phyloP scores from a whole-genome alignment of 2,888 invertebrate genomes.

The Machimus atricapillus region DNA sequence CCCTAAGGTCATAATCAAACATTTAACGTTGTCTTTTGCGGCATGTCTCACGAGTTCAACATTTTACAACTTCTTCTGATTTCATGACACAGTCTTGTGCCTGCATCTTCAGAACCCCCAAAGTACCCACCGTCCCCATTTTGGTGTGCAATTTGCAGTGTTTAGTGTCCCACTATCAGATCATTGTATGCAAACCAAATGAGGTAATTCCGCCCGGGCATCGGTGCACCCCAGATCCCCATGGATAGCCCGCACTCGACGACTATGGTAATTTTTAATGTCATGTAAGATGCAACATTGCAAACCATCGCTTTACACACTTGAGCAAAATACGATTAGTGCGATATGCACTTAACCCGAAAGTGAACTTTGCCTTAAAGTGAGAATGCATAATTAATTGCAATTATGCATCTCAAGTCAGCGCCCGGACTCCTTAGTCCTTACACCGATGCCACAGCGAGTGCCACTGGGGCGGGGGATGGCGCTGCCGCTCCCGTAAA shows the following conservation, averaged over 20 bases:
- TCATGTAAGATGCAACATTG: conserved; percentile 33
- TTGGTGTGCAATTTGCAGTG: not conserved
- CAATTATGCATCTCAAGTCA: conserved; percentile 56
- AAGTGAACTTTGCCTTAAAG: conserved; percentile 52
- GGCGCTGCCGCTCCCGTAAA: not conserved
- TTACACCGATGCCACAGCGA: not conserved
- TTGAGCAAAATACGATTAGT: conserved; percentile 54
- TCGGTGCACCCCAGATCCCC: not conserved
- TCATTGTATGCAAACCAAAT: not conserved
- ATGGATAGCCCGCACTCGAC: not conserved
- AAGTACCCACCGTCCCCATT: not conserved
- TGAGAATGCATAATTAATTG: conserved; percentile 63
- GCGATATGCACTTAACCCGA: conserved; percentile 61
- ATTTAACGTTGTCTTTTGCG: not conserved
- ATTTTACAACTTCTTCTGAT: not conserved
- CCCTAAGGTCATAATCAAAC: not conserved
- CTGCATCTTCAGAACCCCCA: not conserved
- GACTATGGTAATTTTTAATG: conserved; percentile 9
- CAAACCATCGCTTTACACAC: conserved; percentile 15
- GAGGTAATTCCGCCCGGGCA: not conserved
- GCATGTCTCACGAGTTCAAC: not conserved
- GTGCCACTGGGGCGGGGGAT: not conserved
- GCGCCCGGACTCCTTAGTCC: not conserved
- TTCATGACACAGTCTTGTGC: not conserved
- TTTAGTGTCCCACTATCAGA: not conserved